Evolutionary conservation across 2,113 vertebrate genomes (phyloP).

Genomic region (Peucedramus taeniatus): DNA sequence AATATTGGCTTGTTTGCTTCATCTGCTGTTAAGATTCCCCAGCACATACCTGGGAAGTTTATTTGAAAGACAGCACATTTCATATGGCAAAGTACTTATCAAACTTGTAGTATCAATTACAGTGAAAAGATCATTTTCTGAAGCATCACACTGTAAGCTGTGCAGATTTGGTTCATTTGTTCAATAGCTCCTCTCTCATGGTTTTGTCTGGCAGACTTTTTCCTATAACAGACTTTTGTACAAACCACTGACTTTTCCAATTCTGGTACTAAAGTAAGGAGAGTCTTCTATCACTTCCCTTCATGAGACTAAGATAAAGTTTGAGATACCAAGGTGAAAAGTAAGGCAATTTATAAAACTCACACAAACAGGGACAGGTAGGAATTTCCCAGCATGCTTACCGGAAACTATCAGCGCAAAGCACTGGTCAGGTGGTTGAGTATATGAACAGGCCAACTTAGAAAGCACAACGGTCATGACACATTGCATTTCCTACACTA

Average conservation of each 20-base stretch:
- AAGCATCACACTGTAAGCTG: background rate
- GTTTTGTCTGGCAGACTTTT: background rate
- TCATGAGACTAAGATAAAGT: background rate
- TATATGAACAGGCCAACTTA: background rate
- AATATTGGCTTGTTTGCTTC: background rate
- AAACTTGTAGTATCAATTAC: background rate
- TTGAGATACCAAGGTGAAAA: background rate
- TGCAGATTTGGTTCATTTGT: background rate
- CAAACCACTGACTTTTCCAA: background rate
- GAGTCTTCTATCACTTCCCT: background rate
- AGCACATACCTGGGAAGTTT: background rate
- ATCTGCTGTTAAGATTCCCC: background rate
- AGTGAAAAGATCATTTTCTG: background rate
- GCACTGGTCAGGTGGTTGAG: background rate
- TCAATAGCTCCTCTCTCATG: background rate
- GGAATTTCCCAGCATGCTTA: background rate
- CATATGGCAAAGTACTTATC: background rate
- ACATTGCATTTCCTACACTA: background rate
- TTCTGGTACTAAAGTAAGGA: background rate
- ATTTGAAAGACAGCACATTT: background rate
- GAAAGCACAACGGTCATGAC: background rate
- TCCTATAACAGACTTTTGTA: background rate
- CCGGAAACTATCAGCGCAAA: background rate
- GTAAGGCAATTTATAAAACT: background rate
- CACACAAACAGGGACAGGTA: background rate